Evolutionary conservation across 2,888 invertebrate genomes (phyloP).

Genomic region (Pycnomerus fuliginosus): DNA sequence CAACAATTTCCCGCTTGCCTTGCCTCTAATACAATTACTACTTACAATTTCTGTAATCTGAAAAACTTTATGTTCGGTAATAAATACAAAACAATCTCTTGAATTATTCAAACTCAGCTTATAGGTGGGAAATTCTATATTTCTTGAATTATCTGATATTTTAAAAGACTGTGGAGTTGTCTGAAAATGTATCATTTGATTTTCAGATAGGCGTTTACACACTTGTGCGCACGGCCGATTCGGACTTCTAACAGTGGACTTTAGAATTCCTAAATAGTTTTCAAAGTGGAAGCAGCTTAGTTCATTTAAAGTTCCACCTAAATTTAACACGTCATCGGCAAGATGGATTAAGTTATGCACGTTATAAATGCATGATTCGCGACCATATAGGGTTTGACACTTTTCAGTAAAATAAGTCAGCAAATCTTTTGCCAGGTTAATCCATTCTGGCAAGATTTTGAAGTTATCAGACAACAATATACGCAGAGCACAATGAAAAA

Average conservation of each 20-base stretch:
- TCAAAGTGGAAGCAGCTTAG: conserved; percentile 11
- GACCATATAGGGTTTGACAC: conserved; percentile 15
- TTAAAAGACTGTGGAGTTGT: background rate
- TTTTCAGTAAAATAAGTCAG: conserved; percentile 19
- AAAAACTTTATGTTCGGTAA: background rate
- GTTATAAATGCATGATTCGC: conserved; percentile 6
- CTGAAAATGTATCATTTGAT: background rate
- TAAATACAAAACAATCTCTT: background rate
- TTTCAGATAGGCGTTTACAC: conserved; percentile 4
- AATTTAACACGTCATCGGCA: conserved; percentile 5
- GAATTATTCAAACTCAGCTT: background rate
- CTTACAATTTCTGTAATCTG: background rate
- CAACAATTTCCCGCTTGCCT: background rate
- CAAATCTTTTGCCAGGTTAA: conserved; percentile 2
- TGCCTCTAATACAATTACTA: background rate
- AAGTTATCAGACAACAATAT: conserved; percentile 12
- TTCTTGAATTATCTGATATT: background rate
- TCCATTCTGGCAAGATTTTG: conserved; percentile 1
- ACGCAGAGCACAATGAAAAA: conserved; percentile 21
- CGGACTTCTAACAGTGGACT: background rate
- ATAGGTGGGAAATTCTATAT: background rate
- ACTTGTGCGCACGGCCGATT: background rate
- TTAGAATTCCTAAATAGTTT: conserved; percentile 8
- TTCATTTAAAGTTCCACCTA: conserved; percentile 3
- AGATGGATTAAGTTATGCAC: conserved; percentile 7